Percentiles rank a stretch among this genome's conserved stretches.
These are phyloP conservation scores for Tetragonula clypearis DNA, from an alignment of 1,140 invertebrate species.

Conservation along the genomic window DNA sequence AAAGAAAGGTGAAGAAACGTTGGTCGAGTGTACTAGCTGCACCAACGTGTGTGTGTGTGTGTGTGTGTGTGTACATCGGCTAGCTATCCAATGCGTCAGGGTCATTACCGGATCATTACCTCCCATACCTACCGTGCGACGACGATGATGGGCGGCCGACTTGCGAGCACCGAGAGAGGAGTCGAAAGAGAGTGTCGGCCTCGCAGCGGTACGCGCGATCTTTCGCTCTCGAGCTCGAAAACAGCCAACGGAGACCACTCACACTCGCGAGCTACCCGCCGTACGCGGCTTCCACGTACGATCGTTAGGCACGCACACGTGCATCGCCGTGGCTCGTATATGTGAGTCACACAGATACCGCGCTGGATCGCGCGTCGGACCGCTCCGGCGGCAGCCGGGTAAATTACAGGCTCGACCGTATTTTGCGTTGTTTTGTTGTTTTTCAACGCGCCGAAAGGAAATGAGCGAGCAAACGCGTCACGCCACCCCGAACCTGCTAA, in stretches of 20 bases:
- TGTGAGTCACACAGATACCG: not conserved
- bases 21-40: constrained; percentile 22
- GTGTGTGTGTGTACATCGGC: constrained; percentile 25
- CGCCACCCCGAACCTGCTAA: constrained; percentile 83
- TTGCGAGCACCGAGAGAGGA: constrained; percentile 51
- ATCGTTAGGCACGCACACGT: not conserved
- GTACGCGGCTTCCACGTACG: constrained; percentile 45
- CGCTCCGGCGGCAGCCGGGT: constrained; percentile 79
- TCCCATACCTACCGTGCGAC: constrained; percentile 80
- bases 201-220: constrained; percentile 22
- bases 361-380: constrained; percentile 63
- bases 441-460: constrained; percentile 83
- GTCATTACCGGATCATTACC: constrained; percentile 81
- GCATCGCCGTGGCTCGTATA: not conserved
- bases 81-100: constrained; percentile 74
- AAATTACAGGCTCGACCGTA: constrained; percentile 81
- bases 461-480: constrained; percentile 83
- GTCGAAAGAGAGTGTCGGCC: constrained; percentile 10
- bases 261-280: constrained; percentile 38
- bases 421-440: constrained; percentile 82
- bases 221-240: constrained; percentile 13
- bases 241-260: not conserved
- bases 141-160: constrained; percentile 68
- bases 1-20: constrained; percentile 34
- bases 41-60: not conserved